A percentile compares a stretch with the other conserved stretches of the same genome.
Evolutionary conservation across 2,888 invertebrate genomes (phyloP).

Genomic region (Oscheius myriophilus): DNA sequence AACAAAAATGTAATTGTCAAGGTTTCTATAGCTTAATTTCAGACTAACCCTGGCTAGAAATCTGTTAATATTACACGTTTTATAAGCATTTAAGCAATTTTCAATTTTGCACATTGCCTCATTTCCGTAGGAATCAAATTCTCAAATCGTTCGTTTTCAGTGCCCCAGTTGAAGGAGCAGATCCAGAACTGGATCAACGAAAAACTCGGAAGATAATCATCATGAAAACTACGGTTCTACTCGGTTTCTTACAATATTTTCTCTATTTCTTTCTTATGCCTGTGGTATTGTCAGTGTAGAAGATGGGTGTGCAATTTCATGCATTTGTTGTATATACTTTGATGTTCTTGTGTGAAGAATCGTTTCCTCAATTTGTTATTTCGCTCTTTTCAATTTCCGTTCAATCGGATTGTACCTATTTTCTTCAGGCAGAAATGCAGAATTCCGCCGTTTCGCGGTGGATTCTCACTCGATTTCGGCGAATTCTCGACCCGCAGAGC

Average conservation of each 20-base stretch:
- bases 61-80: too few relatives aligned
- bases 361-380: background rate
- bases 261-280: background rate
- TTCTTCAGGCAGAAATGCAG: conserved; percentile 10
- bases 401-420: background rate
- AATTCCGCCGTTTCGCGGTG: background rate
- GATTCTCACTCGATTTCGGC: conserved; percentile 4
- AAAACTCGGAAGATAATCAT: conserved; percentile 13
- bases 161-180: conserved; percentile 51
- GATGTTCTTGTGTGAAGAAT: background rate
- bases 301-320: background rate
- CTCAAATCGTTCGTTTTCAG: conserved; percentile 36
- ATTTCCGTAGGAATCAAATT: background rate
- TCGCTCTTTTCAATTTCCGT: conserved; percentile 6
- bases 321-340: conserved; percentile 7
- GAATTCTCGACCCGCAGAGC: background rate
- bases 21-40: too few relatives aligned
- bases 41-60: too few relatives aligned
- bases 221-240: conserved; percentile 11
- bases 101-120: background rate
- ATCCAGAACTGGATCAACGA: conserved; percentile 51
- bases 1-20: too few relatives aligned
- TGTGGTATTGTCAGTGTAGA: background rate
- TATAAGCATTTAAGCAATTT: background rate
- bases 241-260: conserved; percentile 11